Conservation (phyloP, 2,888 invertebrate species). For the Cryptophagus acutangulus region DNA sequence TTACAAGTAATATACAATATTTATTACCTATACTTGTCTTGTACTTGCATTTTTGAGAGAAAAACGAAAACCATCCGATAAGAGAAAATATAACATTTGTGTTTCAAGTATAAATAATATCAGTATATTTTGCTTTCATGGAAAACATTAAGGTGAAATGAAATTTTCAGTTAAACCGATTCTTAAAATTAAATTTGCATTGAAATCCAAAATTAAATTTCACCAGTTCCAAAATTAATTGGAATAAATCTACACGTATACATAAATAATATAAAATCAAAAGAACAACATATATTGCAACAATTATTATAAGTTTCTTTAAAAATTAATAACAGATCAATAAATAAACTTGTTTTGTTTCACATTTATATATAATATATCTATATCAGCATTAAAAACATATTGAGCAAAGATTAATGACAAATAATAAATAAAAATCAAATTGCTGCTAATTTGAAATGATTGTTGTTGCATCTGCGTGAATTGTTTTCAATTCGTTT, state of each 20-base stretch:
- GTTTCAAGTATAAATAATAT: slow-evolving; percentile 31
- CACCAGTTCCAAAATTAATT: slow-evolving; percentile 27
- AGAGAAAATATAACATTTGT: slow-evolving; percentile 8
- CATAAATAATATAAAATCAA: slow-evolving; percentile 4
- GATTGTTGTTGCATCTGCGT: too few species aligned
- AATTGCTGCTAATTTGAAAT: too few species aligned
- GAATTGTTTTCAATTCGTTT: too few species aligned
- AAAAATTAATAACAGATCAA: slow-evolving; percentile 18
- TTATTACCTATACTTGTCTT: slow-evolving; percentile 31
- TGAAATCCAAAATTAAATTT: slow-evolving; percentile 25
- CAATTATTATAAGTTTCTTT: slow-evolving; percentile 12
- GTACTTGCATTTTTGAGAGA: too few species aligned
- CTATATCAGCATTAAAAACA: slow-evolving; percentile 10
- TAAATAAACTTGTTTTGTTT: slow-evolving; percentile 19
- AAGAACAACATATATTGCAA: slow-evolving; percentile 15
- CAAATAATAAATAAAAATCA: slow-evolving; percentile 9
- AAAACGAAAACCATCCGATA: too few species aligned
- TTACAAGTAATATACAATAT: slow-evolving; percentile 33
- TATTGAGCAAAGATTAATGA: slow-evolving; percentile 21
- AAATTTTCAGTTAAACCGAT: slow-evolving; percentile 18
- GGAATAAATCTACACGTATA: slow-evolving; percentile 24
- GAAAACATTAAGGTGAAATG: slow-evolving; percentile 36
- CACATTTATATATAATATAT: slow-evolving; percentile 18
- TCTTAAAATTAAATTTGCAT: slow-evolving; percentile 21
- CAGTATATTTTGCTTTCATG: slow-evolving; percentile 32